phyloP scores from a whole-genome alignment of 35 echinoderm and acorn worm genomes.

The Apostichopus parvimensis region DNA sequence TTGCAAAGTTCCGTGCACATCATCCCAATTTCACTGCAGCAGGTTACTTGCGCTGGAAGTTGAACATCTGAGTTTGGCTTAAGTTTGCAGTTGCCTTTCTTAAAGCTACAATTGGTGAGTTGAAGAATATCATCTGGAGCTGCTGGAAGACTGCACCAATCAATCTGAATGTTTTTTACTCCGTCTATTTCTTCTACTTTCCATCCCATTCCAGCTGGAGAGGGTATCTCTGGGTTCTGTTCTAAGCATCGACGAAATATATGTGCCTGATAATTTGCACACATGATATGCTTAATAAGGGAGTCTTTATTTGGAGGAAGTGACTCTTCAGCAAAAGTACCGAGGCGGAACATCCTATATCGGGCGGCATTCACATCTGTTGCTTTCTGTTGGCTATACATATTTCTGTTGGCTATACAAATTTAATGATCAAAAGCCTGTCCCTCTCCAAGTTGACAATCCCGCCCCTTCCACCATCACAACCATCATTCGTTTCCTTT shows the following conservation, averaged over 20 bases:
- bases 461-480: no score
- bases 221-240: conserved; percentile 14
- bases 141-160: conserved; percentile 1
- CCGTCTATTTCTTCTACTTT: conserved; percentile 11
- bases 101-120: neutral
- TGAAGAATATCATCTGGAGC: no score
- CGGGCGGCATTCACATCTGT: neutral
- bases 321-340: no score
- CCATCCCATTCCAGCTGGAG: conserved; percentile 41
- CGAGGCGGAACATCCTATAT: neutral
- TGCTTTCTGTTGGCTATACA: neutral
- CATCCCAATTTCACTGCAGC: no score
- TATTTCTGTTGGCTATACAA: conserved; percentile 47
- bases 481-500: no score
- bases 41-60: no score
- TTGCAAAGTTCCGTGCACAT: no score
- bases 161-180: neutral
- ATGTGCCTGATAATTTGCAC: conserved; percentile 30
- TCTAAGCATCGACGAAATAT: neutral
- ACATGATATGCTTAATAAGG: neutral
- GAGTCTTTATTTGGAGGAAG: conserved; percentile 21
- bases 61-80: no score
- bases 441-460: no score
- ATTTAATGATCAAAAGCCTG: neutral
- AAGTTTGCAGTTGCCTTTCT: conserved; percentile 14